Conservation (phyloP, 1,140 invertebrate genomes). For the Lutraria rhynchaena region DNA sequence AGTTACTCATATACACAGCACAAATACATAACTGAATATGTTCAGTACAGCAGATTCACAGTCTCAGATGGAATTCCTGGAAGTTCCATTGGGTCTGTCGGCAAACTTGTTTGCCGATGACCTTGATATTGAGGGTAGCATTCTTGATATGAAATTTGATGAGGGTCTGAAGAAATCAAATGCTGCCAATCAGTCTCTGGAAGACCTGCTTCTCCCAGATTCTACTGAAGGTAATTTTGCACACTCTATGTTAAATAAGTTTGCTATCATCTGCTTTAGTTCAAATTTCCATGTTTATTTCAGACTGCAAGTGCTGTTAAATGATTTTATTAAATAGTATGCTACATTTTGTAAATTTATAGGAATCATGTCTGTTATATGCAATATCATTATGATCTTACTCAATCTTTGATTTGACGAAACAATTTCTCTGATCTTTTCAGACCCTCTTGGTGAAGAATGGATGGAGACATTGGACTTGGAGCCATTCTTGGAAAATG, state of each 20-base stretch:
- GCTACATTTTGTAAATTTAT: no score
- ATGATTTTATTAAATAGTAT: no score
- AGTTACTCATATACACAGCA: neutral
- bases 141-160: slow-evolving; percentile 47
- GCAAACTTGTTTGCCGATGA: slow-evolving; percentile 52
- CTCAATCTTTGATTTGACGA: no score
- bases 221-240: slow-evolving; percentile 31
- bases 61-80: slow-evolving; percentile 29
- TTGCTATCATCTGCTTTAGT: no score
- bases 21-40: neutral
- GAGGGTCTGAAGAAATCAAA: slow-evolving; percentile 31
- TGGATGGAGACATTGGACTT: slow-evolving; percentile 58
- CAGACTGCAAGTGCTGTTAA: no score
- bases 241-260: no score
- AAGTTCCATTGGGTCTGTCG: slow-evolving; percentile 43
- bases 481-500: slow-evolving; percentile 18
- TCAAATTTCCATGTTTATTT: no score
- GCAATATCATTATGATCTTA: no score
- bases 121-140: slow-evolving; percentile 44
- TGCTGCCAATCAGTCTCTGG: slow-evolving; percentile 36
- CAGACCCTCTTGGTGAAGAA: slow-evolving; percentile 51
- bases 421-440: neutral
- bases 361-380: no score
- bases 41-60: slow-evolving; percentile 37
- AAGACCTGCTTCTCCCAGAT: slow-evolving; percentile 47